phyloP scores from a whole-genome alignment of 2,113 vertebrate genomes.

The Calidris pygmaea region DNA sequence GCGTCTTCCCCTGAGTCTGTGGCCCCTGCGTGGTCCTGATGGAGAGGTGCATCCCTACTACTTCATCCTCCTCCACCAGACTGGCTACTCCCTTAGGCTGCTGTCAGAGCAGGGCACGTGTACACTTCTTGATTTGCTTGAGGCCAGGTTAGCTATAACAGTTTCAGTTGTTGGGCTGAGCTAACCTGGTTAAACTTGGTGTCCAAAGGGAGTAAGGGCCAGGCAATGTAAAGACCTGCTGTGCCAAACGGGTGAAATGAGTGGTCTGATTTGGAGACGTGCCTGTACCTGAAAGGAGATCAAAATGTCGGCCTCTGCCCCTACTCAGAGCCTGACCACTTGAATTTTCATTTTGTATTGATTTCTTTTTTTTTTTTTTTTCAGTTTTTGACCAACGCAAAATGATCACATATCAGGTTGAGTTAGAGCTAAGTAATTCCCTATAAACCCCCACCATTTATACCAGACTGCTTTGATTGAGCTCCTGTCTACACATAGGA shows the following conservation, averaged over 20 bases:
- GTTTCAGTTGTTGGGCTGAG: neutral
- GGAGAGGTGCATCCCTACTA: neutral
- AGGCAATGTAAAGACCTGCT: neutral
- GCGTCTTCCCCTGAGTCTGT: neutral
- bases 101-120: neutral
- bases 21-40: neutral
- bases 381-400: neutral
- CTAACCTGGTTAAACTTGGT: neutral
- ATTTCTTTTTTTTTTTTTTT: neutral
- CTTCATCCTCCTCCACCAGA: rapidly evolving
- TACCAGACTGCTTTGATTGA: slow-evolving; percentile 27
- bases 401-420: neutral
- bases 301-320: neutral
- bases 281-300: neutral
- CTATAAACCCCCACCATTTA: neutral
- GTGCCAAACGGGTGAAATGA: neutral
- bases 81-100: neutral
- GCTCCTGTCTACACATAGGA: neutral
- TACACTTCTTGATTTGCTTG: neutral
- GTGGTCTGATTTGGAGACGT: neutral
- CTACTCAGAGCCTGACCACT: neutral
- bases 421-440: neutral
- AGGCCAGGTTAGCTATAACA: neutral
- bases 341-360: slow-evolving; percentile 19
- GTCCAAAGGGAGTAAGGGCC: neutral